Percentiles rank a stretch among this genome's conserved stretches.
Conservation (phyloP, 2,797 vertebrate species). For the Menidia menidia region DNA sequence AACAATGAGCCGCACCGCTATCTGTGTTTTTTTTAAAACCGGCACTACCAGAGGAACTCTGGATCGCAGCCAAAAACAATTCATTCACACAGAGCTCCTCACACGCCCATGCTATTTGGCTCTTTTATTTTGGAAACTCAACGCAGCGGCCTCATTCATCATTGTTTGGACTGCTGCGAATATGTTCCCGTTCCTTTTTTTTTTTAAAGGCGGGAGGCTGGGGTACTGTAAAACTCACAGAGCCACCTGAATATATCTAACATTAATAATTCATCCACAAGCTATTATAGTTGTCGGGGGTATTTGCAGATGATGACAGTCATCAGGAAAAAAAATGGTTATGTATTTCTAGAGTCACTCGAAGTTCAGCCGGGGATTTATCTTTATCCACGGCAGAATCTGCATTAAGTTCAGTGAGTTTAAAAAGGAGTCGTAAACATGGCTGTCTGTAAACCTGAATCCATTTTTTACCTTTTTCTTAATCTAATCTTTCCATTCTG, state of each 20-base stretch:
- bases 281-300: slow-evolving; percentile 40
- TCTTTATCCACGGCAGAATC: slow-evolving; percentile 37
- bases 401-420: slow-evolving; percentile 49
- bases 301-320: slow-evolving; percentile 44
- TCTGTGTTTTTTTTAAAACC: slow-evolving; percentile 80
- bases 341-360: slow-evolving; percentile 41
- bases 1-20: slow-evolving; percentile 75
- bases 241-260: slow-evolving; percentile 44
- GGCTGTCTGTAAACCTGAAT: slow-evolving; percentile 10
- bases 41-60: slow-evolving; percentile 70
- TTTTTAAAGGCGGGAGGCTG: slow-evolving; percentile 4
- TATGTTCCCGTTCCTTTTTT: slow-evolving; percentile 43
- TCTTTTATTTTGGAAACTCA: slow-evolving; percentile 71
- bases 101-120: slow-evolving; percentile 81
- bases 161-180: slow-evolving; percentile 41
- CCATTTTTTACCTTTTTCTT: too few relatives aligned
- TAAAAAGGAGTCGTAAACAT: slow-evolving; percentile 39
- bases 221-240: slow-evolving; percentile 25
- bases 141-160: slow-evolving; percentile 62
- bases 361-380: slow-evolving; percentile 32
- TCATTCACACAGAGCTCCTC: slow-evolving; percentile 79
- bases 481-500: slow-evolving; percentile 57
- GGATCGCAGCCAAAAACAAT: slow-evolving; percentile 77
- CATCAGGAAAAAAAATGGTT: slow-evolving; percentile 36
- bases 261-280: slow-evolving; percentile 47